Base-by-base conservation (phyloP, 2,113 vertebrate species). In the Phalacrocorax aristotelis region DNA sequence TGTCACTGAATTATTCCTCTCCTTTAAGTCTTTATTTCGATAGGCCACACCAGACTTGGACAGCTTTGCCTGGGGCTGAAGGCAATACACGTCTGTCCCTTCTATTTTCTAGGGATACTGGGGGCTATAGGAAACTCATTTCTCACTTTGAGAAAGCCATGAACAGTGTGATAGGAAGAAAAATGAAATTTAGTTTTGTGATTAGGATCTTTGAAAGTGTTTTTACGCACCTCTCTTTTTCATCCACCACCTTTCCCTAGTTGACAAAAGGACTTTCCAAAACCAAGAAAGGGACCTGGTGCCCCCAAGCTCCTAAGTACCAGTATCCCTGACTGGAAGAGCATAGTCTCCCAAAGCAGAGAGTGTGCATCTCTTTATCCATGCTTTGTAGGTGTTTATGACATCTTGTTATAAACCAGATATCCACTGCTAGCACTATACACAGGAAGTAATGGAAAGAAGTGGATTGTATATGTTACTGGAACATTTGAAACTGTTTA, bases 281-380 rank as follows among this genome's bases (percentile, higher is more conserved):
- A 82, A 1, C 15, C 29, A 46, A 29, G 32, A 52, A 46, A 13
- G 15, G 7, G 60, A 72, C 16, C 2, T 74, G 6, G 3, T 81
- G 15, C 8, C 40, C 34, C 26, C 6, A 5, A 38, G 36, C 1
- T 0, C 14, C 1, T 15, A 66, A n/a, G 5, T 57, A 58, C 22
- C 30, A 54, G 8, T 6, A 89, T 22, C 8, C 25, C 13, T 71
- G 51, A 38, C 15, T n/a, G 8, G 19, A 84, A 77, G 8, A 60
- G 32, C 13, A 48, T 4, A 8, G 22, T 32, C 7, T 79, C 19
- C 27, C 68, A 66, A 13, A 71, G 38, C 19, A 70, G 26, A 58
- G 1, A 81, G 8, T 6, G 1, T 42, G 7, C 16, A 46, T 34
- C 18, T 65, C 27, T 66, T 52, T 13, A 62, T 2, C 2, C 12